A percentile compares a stretch with the other conserved stretches of the same genome.
Evolutionary conservation across 2,888 invertebrate species (phyloP).

Genomic region (Cheilosia scutellata): DNA sequence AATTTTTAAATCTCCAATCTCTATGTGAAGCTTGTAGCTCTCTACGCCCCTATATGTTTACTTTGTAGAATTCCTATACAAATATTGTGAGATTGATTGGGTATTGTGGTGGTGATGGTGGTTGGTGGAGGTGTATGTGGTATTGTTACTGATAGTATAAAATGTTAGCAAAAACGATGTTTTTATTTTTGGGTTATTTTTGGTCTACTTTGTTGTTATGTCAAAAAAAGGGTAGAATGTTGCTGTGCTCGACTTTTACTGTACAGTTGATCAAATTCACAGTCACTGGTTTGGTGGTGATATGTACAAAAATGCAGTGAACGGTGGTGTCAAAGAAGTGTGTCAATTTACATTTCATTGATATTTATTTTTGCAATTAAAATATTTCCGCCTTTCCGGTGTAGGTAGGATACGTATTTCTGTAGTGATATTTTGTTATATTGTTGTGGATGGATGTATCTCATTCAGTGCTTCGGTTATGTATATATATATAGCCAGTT

Average conservation of each 20-base stretch:
- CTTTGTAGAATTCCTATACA: slow-evolving; percentile 13
- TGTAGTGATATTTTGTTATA: slow-evolving; percentile 50
- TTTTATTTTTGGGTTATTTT: slow-evolving; percentile 45
- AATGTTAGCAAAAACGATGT: slow-evolving; percentile 56
- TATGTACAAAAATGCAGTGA: slow-evolving; percentile 69
- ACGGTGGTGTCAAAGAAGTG: slow-evolving; percentile 72
- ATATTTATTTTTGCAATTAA: slow-evolving; percentile 51
- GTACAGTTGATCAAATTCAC: slow-evolving; percentile 51
- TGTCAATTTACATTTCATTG: slow-evolving; percentile 67
- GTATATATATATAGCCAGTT: slow-evolving; percentile 67
- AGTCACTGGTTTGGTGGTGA: slow-evolving; percentile 62
- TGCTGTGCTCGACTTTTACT: slow-evolving; percentile 66
- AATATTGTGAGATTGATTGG: slow-evolving; percentile 38
- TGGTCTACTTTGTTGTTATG: slow-evolving; percentile 46
- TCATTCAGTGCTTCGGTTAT: slow-evolving; percentile 67
- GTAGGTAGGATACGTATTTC: slow-evolving; percentile 51
- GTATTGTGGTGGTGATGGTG: slow-evolving; percentile 29
- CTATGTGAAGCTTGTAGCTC: slow-evolving; percentile 50
- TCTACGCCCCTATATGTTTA: slow-evolving; percentile 6
- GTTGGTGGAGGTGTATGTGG: not conserved
- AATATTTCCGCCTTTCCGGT: slow-evolving; percentile 62
- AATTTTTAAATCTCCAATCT: not conserved
- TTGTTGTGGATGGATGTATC: slow-evolving; percentile 64
- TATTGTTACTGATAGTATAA: slow-evolving; percentile 28
- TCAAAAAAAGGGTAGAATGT: slow-evolving; percentile 39